Conservation (phyloP, 2,797 vertebrate genomes). For the Streptopelia turtur region DNA sequence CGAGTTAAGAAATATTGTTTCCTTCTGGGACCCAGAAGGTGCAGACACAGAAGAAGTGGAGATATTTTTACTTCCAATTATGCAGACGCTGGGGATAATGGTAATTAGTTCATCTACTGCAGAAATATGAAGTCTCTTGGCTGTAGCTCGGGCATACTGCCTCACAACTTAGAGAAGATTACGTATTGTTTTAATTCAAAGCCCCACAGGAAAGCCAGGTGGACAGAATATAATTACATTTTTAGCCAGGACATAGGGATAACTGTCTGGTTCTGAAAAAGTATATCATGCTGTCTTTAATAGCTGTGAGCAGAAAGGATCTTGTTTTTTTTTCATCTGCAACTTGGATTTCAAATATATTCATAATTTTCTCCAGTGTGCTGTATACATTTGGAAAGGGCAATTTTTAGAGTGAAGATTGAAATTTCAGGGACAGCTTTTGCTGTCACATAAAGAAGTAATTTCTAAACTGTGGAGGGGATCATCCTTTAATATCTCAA, state of each 20-base stretch:
- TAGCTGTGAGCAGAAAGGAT: not conserved
- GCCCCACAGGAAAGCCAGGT: not conserved
- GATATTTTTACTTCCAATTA: constrained; percentile 37
- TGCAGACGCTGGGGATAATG: not conserved
- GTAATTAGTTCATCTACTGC: constrained; percentile 32
- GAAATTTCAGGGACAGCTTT: constrained; percentile 7
- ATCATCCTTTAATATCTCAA: constrained; percentile 32
- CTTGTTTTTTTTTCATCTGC: not conserved
- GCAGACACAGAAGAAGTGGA: not conserved
- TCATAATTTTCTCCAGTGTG: not conserved
- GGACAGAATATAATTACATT: constrained; percentile 37
- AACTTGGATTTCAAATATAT: constrained; percentile 17
- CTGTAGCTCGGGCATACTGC: not conserved
- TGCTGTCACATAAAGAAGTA: not conserved
- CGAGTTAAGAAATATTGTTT: not conserved
- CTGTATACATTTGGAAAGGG: not conserved
- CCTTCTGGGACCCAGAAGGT: not conserved
- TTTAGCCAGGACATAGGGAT: not conserved
- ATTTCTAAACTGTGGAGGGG: not conserved
- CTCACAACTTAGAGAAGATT: constrained; percentile 14
- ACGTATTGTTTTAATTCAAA: constrained; percentile 44
- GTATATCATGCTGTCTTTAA: not conserved
- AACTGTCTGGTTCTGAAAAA: not conserved
- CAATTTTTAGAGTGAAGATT: constrained; percentile 35
- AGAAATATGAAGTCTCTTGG: constrained; percentile 23